These are phyloP conservation scores for Ondatra zibethicus DNA, from an alignment of 2,113 vertebrate genomes.

Conservation along the genomic window DNA sequence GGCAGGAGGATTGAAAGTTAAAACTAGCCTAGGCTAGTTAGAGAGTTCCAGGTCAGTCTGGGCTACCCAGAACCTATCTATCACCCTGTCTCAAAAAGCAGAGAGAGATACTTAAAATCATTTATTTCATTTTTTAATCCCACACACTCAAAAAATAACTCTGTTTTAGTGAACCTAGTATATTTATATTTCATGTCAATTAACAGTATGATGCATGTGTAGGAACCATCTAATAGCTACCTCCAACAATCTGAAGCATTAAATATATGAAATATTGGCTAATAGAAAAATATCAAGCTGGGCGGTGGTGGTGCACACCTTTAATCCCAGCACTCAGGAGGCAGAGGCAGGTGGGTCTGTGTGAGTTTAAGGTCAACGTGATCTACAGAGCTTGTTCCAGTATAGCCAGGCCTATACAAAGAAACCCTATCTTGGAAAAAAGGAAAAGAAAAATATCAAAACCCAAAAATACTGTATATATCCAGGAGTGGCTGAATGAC, in stretches of 20 bases:
- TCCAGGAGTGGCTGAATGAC: neutral
- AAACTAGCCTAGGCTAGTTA: neutral
- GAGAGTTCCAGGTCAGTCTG: neutral
- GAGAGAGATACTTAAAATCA: neutral
- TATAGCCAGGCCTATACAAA: neutral
- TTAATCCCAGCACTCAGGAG: neutral
- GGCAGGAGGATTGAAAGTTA: neutral
- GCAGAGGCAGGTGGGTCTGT: neutral
- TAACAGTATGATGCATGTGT: neutral
- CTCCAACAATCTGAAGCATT: neutral
- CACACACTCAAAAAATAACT: neutral
- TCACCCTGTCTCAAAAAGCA: neutral
- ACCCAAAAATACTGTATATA: neutral
- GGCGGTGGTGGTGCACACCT: neutral
- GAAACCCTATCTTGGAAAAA: neutral
- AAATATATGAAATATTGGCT: neutral
- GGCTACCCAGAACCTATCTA: neutral
- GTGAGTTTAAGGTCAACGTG: neutral
- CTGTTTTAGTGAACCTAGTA: neutral
- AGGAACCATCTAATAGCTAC: neutral
- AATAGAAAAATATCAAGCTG: neutral
- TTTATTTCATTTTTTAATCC: neutral
- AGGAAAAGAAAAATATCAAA: neutral
- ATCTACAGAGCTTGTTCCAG: neutral
- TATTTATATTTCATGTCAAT: neutral